Evolutionary conservation across 2,113 vertebrate genomes (phyloP), one percentile per base, ranked within the genome.

Genomic region (Gasterosteus nipponicus): DNA sequence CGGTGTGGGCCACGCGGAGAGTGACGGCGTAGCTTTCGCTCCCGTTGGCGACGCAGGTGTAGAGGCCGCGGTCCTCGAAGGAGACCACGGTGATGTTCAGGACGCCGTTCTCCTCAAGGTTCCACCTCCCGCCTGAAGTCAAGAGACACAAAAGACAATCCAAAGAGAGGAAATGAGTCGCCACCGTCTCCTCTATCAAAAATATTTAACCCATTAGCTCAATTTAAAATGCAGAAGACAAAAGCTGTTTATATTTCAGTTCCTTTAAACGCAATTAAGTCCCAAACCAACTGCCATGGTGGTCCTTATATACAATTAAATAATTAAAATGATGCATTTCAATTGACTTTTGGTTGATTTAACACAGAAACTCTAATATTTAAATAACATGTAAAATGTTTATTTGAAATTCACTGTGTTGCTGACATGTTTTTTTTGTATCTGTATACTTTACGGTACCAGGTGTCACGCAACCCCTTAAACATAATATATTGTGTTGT

Each of bases 61-160:
- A 99, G 16, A 95, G 93, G 12, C 98, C 98, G 3, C 97, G 95
- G 82, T 98, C 98, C 59, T 92, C 89, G 72, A 98, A 98, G 58
- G 66, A 95, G 41, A 99, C 91, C 0, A n/a, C 69, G 8, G 94
- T 96, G 92, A 99, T 98, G 91, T 99, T 99, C 65, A 99, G 93
- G 9, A 18, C 41, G 35, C 94, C 93, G 16, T 87, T 89, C 4
- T 90, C 92, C 41, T 91, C 79, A 69, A 96, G 91, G 80, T 89
- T 83, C 96, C 97, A 97, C 82, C 91, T 96, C 57, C 91, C 95
- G 82, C 87, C 97, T 98, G 22, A 67, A 57, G 41, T 2, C n/a
- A 29, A 22, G 26, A 22, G 61, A 26, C 14, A 62, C 10, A 69
- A 0, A 11, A 59, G 2, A 49, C 18, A 59, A 15, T 2, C 12